Evolutionary conservation across 2,797 vertebrate species (phyloP), one percentile per base, ranked within the genome.

Genomic region (Phrynocephalus guinanensis): DNA sequence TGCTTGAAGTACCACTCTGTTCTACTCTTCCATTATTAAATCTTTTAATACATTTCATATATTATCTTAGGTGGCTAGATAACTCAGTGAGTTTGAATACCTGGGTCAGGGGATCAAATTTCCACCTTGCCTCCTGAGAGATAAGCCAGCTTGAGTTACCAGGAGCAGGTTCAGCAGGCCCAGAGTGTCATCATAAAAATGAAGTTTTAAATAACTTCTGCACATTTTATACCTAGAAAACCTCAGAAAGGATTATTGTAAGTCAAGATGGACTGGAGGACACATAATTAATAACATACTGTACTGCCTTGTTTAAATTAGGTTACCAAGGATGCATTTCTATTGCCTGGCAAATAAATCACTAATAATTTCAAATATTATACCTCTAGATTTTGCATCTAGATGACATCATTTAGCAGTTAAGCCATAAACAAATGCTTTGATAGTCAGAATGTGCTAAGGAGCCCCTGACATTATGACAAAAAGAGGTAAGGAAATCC

Each of bases 401-500:
- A 48, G 63, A 3, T 50, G 90, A 26, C 11, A 0, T 73, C 52
- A 48, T 6, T 20, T 76, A 85, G 71, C 13, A 2, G 16, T 84
- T 73, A 77, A 85, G 71, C 52, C 20, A 79, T 82, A 66, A 72
- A 70, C 86, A 79, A 48, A 10, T 3, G 70, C 50, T 56, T 18
- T 82, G 84, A 11, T 30, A 73, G 52, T 24, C 63, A 72, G 26
- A 18, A 78, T 28, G 18, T 71, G 5, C 1, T 48, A 44, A 6
- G 28, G 68, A 79, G 1, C 1, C 16, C 11, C 67, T 48, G 13
- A 84, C 11, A 24, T 1, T 44, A 89, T 22, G 11, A 44, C 0
- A 6, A 78, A 24, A 60, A 6, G 84, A 26, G 75, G 28, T 24
- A 81, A n/a, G 50, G 13, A n/a, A 22, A 20, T 73, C 6, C 0